Evolutionary conservation across 1,140 invertebrate genomes (phyloP).

Genomic region (Hesperophylax magnus): DNA sequence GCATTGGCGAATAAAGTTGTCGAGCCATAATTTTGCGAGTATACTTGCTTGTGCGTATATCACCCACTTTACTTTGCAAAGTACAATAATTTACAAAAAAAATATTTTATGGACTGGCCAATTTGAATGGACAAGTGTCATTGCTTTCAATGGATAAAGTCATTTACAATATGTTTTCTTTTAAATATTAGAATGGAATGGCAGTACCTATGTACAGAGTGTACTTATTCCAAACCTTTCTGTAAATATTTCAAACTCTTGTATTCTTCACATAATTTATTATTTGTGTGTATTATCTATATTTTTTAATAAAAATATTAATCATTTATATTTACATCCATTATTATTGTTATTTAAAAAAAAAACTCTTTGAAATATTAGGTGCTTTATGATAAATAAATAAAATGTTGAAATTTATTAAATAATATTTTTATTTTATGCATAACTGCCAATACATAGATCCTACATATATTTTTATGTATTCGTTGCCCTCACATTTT

Average conservation of each 20-base stretch:
- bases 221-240: not conserved
- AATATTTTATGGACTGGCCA: not conserved
- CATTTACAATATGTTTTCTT: not conserved
- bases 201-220: not conserved
- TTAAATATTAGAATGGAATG: not conserved
- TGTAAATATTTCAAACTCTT: not conserved
- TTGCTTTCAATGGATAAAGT: constrained; percentile 1
- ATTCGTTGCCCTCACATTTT: not conserved
- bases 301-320: not conserved
- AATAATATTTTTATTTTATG: not conserved
- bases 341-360: not conserved
- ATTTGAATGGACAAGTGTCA: not conserved
- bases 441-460: not conserved
- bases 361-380: constrained; percentile 21
- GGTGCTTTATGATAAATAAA: constrained; percentile 30
- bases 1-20: too few relatives aligned
- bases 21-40: too few relatives aligned
- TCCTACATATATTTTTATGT: not conserved
- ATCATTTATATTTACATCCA: not conserved
- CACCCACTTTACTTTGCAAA: too few relatives aligned
- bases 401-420: constrained; percentile 2
- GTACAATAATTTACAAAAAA: not conserved
- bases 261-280: not conserved
- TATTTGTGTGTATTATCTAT: not conserved
- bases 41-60: too few relatives aligned